phyloP scores from a whole-genome alignment of 2,797 vertebrate genomes.

The Cheirogaleus major region DNA sequence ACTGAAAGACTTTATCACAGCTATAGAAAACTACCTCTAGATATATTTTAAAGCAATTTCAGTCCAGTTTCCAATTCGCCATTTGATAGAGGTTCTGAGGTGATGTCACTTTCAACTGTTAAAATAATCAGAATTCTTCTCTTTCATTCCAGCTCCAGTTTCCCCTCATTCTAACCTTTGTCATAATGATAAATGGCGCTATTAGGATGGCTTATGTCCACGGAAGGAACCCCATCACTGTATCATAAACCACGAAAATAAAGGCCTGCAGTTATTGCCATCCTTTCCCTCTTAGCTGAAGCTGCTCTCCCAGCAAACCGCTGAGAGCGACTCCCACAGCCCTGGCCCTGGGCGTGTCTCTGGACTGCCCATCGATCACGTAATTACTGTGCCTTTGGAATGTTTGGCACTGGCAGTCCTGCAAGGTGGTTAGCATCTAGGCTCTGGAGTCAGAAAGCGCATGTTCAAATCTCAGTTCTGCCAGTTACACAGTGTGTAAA shows the following conservation, averaged over 20 bases:
- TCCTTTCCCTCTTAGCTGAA: slow-evolving; percentile 11
- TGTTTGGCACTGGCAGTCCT: not conserved
- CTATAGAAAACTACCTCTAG: slow-evolving; percentile 76
- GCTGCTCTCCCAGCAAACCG: not conserved
- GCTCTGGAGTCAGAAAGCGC: not conserved
- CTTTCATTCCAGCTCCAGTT: slow-evolving; percentile 66
- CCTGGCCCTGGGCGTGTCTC: not conserved
- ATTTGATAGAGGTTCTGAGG: slow-evolving; percentile 70
- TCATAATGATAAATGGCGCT: slow-evolving; percentile 70
- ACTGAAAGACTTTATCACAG: slow-evolving; percentile 74
- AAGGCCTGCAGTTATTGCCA: slow-evolving; percentile 51
- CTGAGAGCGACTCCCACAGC: not conserved
- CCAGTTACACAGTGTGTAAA: not conserved
- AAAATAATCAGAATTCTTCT: slow-evolving; percentile 79
- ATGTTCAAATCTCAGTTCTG: not conserved
- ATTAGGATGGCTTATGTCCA: slow-evolving; percentile 71
- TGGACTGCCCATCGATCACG: not conserved
- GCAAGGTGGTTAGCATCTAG: not conserved
- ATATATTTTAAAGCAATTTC: slow-evolving; percentile 78
- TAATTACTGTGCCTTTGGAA: not conserved
- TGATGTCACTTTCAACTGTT: slow-evolving; percentile 80
- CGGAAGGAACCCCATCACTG: slow-evolving; percentile 68
- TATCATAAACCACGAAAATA: slow-evolving; percentile 68
- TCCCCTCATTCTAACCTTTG: slow-evolving; percentile 74
- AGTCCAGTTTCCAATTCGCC: slow-evolving; percentile 75